Evolutionary conservation across 2,113 vertebrate genomes (phyloP).

Genomic region (Pelecanus crispus): DNA sequence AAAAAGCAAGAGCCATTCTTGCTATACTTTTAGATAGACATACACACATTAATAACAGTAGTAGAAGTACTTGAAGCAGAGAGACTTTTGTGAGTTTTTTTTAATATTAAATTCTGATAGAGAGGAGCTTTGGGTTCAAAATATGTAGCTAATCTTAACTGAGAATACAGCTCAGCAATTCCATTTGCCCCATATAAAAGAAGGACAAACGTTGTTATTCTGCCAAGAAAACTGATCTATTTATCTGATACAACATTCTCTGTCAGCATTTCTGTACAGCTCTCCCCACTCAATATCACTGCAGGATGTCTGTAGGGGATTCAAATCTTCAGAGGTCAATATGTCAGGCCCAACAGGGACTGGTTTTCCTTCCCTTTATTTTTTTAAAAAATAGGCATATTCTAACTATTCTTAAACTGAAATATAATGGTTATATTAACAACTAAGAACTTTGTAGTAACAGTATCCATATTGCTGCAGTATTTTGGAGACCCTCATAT

Average conservation of each 20-base stretch:
- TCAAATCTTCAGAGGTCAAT: neutral
- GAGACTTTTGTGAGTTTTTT: neutral
- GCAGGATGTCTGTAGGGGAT: neutral
- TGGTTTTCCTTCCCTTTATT: neutral
- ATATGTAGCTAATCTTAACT: neutral
- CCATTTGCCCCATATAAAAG: conserved; percentile 18
- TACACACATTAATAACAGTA: neutral
- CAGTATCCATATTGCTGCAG: neutral
- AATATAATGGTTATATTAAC: neutral
- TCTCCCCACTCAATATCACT: neutral
- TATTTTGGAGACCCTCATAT: neutral
- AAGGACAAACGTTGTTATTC: conserved; percentile 20
- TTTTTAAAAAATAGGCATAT: neutral
- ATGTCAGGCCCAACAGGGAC: neutral
- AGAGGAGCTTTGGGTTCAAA: neutral
- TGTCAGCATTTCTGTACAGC: neutral
- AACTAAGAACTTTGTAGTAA: neutral
- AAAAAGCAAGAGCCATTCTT: neutral
- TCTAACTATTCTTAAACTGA: neutral
- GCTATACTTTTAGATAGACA: neutral
- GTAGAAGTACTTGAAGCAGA: neutral
- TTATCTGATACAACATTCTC: conserved; percentile 2
- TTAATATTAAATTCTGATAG: neutral
- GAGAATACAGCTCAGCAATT: conserved; percentile 10
- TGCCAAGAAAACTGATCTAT: conserved; percentile 48